Conservation (phyloP, 2,888 invertebrate species). For the Euspilapteryx auroguttella region DNA sequence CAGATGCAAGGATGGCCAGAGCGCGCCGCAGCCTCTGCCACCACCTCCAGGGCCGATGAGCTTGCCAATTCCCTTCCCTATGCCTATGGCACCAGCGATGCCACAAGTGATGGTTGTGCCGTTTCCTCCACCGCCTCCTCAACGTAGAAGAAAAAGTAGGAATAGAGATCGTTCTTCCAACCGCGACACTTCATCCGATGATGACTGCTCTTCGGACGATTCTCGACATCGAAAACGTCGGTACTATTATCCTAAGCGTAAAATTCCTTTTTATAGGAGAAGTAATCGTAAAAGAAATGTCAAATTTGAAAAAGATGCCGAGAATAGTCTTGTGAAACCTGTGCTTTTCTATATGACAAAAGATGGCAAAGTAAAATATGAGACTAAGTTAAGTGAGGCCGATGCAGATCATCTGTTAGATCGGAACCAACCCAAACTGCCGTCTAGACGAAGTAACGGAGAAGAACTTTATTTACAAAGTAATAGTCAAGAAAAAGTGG, state of each 20-base stretch:
- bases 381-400: slow-evolving; percentile 19
- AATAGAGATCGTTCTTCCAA: too few species aligned
- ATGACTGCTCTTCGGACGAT: too few species aligned
- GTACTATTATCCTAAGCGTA: too few species aligned
- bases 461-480: too few species aligned
- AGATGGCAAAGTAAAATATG: slow-evolving; percentile 20
- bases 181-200: too few species aligned
- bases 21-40: too few species aligned
- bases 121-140: slow-evolving; percentile 8
- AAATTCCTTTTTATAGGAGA: too few species aligned
- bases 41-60: slow-evolving; percentile 8
- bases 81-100: slow-evolving; percentile 13
- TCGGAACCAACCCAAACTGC: not conserved
- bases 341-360: slow-evolving; percentile 14
- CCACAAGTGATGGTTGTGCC: slow-evolving; percentile 14
- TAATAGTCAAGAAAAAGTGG: too few species aligned
- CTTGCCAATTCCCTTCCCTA: slow-evolving; percentile 11
- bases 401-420: slow-evolving; percentile 17
- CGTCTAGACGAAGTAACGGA: slow-evolving; percentile 12
- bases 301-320: too few species aligned
- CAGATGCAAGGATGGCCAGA: slow-evolving; percentile 18
- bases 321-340: slow-evolving; percentile 13
- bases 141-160: too few species aligned
- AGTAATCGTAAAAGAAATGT: too few species aligned
- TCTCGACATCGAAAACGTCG: too few species aligned